Conservation (phyloP, 2,888 invertebrate genomes). For the Nezara viridula region DNA sequence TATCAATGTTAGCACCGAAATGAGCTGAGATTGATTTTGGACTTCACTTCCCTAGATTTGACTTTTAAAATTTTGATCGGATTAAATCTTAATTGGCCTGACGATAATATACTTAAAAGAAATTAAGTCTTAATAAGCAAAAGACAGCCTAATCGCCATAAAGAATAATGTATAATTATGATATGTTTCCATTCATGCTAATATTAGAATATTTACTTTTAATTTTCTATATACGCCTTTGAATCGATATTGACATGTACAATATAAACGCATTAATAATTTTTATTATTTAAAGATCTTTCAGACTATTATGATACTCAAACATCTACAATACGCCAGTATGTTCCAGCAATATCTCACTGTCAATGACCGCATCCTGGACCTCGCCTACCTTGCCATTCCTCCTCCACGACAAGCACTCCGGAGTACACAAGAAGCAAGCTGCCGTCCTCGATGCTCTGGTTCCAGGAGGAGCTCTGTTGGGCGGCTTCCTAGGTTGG, state of each 20-base stretch:
- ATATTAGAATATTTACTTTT: neutral
- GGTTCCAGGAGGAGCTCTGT: slow-evolving; percentile 40
- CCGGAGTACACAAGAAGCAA: slow-evolving; percentile 24
- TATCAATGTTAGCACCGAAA: no score
- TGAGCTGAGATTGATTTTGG: no score
- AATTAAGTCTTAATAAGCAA: no score
- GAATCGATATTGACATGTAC: neutral
- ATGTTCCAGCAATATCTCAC: slow-evolving; percentile 51
- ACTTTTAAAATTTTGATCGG: no score
- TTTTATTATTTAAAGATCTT: neutral
- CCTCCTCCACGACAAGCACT: slow-evolving; percentile 32
- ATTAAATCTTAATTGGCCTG: no score
- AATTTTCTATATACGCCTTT: neutral
- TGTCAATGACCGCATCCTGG: slow-evolving; percentile 54
- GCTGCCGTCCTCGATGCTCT: slow-evolving; percentile 46
- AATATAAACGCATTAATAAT: neutral
- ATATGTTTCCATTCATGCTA: no score
- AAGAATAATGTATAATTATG: no score
- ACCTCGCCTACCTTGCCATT: slow-evolving; percentile 34
- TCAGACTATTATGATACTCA: neutral
- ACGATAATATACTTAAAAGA: no score
- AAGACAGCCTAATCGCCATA: no score
- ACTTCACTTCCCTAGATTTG: no score
- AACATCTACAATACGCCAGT: neutral
- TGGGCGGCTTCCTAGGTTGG: neutral